Base-by-base conservation (phyloP, 1,140 invertebrate species). In the Copidosoma floridanum region DNA sequence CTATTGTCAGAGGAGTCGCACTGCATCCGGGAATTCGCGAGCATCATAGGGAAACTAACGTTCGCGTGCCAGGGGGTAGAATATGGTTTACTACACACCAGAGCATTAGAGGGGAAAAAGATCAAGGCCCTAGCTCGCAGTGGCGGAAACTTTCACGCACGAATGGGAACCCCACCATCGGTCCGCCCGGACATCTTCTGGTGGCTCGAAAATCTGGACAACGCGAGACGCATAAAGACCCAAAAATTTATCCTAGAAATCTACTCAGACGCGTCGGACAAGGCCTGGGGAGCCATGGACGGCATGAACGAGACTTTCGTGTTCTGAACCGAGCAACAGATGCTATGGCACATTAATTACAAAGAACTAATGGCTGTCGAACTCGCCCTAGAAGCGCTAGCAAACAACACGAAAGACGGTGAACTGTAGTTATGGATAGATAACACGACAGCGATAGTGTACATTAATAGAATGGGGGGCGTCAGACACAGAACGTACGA, bases 311-410 rank as follows among this genome's bases (percentile, higher is more conserved):
- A 35, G 11, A 14, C 48, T 11, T 56, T 35, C 24, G 65, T 56
- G 26, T 53, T 57, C 53, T 59, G 65, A 56, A 43, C 29, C 16
- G 18, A 37, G 1, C 8, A 41, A 41, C 20, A 58, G 16, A 32
- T 21, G 24, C 35, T 37, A 20, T 14, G 71, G 53, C 51, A 75
- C 57, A 76, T 75, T 26, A 75, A 76, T 64, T 74, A 69, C 50
- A 65, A 74, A 57, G 72, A 76, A n/a, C 10, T 51, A 2, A 20
- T 37, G 21, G 32, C 14, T 2, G 27, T 51, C 5, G 37, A 37
- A 37, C 23, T 18, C 2, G 48, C 6, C 10, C 24, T 51, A 35
- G 20, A 51, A 37, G 7, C 2, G 1, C 21, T 51, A 6, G 74
- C 68, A 23, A 52, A 23, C 7, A 40, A 72, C 40, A 1, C 23